A percentile compares a stretch with the other conserved stretches of the same genome.
These are phyloP conservation scores for Sciurus niger DNA, from an alignment of 2,113 vertebrate genomes.

Conservation along the genomic window DNA sequence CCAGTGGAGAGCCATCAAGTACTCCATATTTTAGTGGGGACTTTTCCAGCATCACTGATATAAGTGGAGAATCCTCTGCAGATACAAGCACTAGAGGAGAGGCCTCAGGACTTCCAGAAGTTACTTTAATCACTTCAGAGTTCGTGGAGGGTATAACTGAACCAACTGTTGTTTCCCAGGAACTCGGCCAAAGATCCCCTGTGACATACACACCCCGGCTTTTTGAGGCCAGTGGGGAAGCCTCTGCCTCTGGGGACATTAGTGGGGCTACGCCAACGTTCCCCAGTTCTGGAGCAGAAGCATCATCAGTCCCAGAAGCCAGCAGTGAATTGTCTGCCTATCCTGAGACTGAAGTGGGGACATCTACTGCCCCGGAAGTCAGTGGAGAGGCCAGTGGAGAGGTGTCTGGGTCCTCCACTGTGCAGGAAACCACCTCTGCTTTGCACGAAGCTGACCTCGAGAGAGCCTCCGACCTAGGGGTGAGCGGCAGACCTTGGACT, in stretches of 20 bases:
- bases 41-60: slow-evolving; percentile 84
- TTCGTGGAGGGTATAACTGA: slow-evolving; percentile 88
- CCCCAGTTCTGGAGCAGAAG: slow-evolving; percentile 83
- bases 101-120: slow-evolving; percentile 87
- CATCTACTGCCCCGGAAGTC: slow-evolving; percentile 80
- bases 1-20: slow-evolving; percentile 84
- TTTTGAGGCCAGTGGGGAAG: slow-evolving; percentile 84
- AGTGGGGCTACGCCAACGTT: slow-evolving; percentile 84
- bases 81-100: slow-evolving; percentile 86
- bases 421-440: slow-evolving; percentile 83
- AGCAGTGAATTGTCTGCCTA: slow-evolving; percentile 83
- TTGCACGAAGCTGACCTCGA: slow-evolving; percentile 85
- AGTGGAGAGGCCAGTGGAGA: slow-evolving; percentile 83
- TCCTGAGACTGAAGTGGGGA: slow-evolving; percentile 84
- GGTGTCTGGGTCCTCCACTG: slow-evolving; percentile 79
- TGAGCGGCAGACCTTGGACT: slow-evolving; percentile 78
- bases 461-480: slow-evolving; percentile 73
- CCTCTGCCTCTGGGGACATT: slow-evolving; percentile 81
- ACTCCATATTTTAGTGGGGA: slow-evolving; percentile 88
- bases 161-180: slow-evolving; percentile 85
- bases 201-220: slow-evolving; percentile 83
- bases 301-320: slow-evolving; percentile 84
- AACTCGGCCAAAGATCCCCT: slow-evolving; percentile 88
- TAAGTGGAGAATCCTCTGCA: slow-evolving; percentile 83
- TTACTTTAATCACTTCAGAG: slow-evolving; percentile 88